Evolutionary conservation across 2,888 invertebrate genomes (phyloP), one percentile per base, ranked within the genome.

Genomic region (Volucella inflata): DNA sequence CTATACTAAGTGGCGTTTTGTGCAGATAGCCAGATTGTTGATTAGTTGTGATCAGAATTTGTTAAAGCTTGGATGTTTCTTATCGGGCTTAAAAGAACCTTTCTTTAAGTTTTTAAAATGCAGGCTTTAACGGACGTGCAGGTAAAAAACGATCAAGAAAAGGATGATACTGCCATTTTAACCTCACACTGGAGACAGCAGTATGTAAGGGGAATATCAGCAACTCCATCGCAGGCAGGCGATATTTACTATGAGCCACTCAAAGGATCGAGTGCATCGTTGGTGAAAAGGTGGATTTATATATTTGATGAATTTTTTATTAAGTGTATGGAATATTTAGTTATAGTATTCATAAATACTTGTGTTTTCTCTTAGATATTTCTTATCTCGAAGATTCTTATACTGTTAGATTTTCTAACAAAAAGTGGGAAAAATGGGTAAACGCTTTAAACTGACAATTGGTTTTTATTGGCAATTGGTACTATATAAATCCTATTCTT

Each of bases 171-270:
- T 38, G 71, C 72, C 4, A 76, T 89, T 1, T 87, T 90, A 8
- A 89, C 89, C 76, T 88, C 88, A 60, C 89, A 90, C 48, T 90
- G 90, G 90, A 90, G 89, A 78, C 17, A 89, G 0, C 91, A 91
- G 67, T 91, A 91, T 30, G 89, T 91, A 88, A 87, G 91, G 1
- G 91, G 91, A n/a, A 89, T 91, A 17, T 91, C 91, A 0, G 88
- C 89, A 9, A 90, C 91, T 1, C 88, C 89, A 38, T 91, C 91
- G 0, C 91, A 91, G 68, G 90, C 89, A 0, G 90, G 90, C 6
- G 76, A 85, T 72, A 89, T 91, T 72, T 91, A 91, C 80, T 91
- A 91, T 50, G 91, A 91, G 80, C 90, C 91, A 0, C 87, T 91
- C 8, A 91, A 91, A 60, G 91, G 90, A 87, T 90, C 91, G 11